Conservation (phyloP, 2,113 vertebrate genomes). For the Butorides virescens region DNA sequence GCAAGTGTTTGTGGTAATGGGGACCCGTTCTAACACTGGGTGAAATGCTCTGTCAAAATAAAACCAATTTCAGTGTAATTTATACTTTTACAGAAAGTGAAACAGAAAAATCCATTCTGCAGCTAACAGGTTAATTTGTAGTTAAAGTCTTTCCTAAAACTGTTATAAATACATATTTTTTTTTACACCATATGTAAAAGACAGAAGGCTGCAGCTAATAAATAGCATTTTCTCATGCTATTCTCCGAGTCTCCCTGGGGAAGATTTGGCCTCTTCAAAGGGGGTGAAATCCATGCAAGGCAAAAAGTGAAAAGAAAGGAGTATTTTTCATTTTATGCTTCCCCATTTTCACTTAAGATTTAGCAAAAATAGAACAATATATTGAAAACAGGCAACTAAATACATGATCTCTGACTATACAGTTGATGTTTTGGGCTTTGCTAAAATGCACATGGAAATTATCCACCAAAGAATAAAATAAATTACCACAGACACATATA, state of each 20-base stretch:
- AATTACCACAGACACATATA: not conserved
- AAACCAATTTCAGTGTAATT: not conserved
- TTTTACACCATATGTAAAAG: constrained; percentile 25
- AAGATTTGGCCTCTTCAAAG: constrained; percentile 35
- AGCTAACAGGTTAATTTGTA: constrained; percentile 1
- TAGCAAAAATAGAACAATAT: not conserved
- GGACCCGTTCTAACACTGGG: not conserved
- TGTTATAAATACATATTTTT: not conserved
- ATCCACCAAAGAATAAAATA: not conserved
- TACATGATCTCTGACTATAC: not conserved
- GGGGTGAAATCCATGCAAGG: not conserved
- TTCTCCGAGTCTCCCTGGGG: not conserved
- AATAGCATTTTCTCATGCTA: constrained; percentile 6
- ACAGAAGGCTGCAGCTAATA: constrained; percentile 49
- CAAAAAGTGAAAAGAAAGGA: constrained; percentile 7
- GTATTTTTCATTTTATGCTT: not conserved
- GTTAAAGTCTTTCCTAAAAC: not conserved
- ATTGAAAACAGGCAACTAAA: not conserved
- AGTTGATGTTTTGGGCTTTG: not conserved
- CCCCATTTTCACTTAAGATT: not conserved
- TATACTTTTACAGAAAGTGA: not conserved
- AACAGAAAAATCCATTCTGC: not conserved
- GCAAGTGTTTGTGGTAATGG: not conserved
- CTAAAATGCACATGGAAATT: not conserved
- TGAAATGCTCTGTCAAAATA: not conserved